These are phyloP conservation scores for Poeciliopsis infans DNA, from an alignment of 2,797 vertebrate species.

Conservation along the genomic window DNA sequence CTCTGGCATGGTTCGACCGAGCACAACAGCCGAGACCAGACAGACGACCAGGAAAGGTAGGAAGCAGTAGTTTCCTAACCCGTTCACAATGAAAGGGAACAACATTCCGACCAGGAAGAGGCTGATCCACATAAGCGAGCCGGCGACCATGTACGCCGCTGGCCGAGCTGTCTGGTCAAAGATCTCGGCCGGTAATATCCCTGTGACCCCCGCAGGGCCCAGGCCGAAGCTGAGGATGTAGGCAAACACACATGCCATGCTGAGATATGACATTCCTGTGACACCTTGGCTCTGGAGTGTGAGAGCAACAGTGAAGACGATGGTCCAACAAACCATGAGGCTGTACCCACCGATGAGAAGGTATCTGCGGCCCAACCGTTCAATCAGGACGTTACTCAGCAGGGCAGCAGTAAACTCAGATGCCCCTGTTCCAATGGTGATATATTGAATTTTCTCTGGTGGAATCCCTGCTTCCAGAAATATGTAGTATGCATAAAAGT, in stretches of 20 bases:
- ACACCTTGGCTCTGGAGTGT: constrained; percentile 79
- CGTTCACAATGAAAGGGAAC: constrained; percentile 87
- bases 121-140: constrained; percentile 87
- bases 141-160: constrained; percentile 88
- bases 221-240: constrained; percentile 94
- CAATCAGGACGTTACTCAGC: constrained; percentile 85
- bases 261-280: constrained; percentile 86
- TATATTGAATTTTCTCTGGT: constrained; percentile 82
- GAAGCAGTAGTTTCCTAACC: constrained; percentile 84
- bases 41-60: constrained; percentile 87
- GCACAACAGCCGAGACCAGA: constrained; percentile 76
- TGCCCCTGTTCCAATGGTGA: constrained; percentile 84
- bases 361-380: constrained; percentile 79
- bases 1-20: constrained; percentile 85
- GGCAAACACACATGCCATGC: constrained; percentile 87
- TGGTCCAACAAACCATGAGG: constrained; percentile 85
- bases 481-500: constrained; percentile 89
- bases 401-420: constrained; percentile 84
- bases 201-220: constrained; percentile 90
- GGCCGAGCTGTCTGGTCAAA: constrained; percentile 89
- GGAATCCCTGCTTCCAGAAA: constrained; percentile 86
- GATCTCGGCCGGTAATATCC: constrained; percentile 87
- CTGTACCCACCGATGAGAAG: constrained; percentile 87
- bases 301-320: constrained; percentile 85
- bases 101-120: constrained; percentile 86